These are phyloP conservation scores for Vimba vimba DNA, from an alignment of 2,113 vertebrate genomes.

Conservation along the genomic window DNA sequence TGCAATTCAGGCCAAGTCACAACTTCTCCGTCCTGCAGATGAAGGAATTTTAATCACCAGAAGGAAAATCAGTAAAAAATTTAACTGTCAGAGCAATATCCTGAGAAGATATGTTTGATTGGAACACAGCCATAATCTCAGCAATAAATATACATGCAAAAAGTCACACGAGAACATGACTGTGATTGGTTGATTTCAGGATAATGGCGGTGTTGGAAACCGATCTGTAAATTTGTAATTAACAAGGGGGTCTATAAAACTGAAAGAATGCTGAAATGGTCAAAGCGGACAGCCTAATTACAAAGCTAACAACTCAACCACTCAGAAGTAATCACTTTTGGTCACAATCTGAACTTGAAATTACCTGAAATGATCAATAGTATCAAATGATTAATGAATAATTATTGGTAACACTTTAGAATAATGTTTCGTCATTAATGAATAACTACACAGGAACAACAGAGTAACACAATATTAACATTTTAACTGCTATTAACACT, in stretches of 20 bases:
- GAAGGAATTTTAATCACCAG: conserved; percentile 34
- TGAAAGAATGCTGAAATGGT: background rate
- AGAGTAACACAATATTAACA: too few relatives aligned
- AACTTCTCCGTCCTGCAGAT: conserved; percentile 9
- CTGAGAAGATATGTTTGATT: conserved; percentile 36
- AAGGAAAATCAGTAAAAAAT: background rate
- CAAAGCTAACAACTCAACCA: background rate
- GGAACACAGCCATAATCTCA: conserved; percentile 35
- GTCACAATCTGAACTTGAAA: background rate
- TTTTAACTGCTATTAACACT: too few relatives aligned
- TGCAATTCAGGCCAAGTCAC: conserved; percentile 25
- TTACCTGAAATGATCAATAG: background rate
- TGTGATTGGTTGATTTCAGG: background rate
- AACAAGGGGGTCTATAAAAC: background rate
- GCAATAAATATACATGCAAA: background rate
- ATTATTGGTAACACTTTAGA: too few relatives aligned
- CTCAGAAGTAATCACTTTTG: background rate
- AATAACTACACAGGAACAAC: too few relatives aligned
- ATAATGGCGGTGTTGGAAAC: background rate
- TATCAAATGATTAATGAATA: background rate
- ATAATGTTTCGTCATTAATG: too few relatives aligned
- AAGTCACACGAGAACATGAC: background rate
- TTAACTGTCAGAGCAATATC: conserved; percentile 10
- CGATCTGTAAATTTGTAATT: background rate
- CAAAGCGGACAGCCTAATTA: background rate